Base-by-base conservation (phyloP, 2,888 invertebrate species). In the Andrena praecox region DNA sequence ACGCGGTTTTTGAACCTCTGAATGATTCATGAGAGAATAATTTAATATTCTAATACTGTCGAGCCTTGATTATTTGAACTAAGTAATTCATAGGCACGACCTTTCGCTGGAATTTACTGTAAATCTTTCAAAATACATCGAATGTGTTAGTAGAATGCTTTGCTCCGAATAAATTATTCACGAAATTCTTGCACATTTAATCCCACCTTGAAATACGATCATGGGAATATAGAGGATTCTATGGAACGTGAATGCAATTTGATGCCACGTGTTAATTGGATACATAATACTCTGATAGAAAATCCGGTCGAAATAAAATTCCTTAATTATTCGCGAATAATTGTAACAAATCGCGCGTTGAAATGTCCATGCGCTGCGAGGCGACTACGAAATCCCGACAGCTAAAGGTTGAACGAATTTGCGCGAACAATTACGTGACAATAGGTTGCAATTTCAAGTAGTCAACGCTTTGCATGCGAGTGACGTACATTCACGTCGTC, bases 341-440 rank as follows among this genome's bases (percentile, higher is more conserved):
- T 20, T 12, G 8, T 31, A 24, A 8, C 2, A 31, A 7, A 33
- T 4, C 3, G 5, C 10, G 6, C 0, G 59, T 16, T 42, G 10
- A 29, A 16, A 20, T 50, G 20, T 24, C 16, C 50, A 27, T 60
- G 7, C 50, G 24, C 4, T 16, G 31, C 42, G 6, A 20, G 29
- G 20, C 16, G 52, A 50, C 52, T 52, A 60, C 29, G 24, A 62
- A 76, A 24, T 67, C 52, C 16, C 60, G 29, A 27, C 52, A 54
- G 59, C 59, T 50, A 67, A 76, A 67, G 63, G 69, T 50, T 79
- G 50, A 64, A 77, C 63, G 78, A 79, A 69, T 76, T 56, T 77
- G 63, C 20, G 48, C 54, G 31, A 75, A 77, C 76, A 66, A 77
- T 77, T 75, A 67, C 77, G 63, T 35, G 63, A 79, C 77, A 77